These are phyloP conservation scores for Tympanoctomys barrerae DNA, from an alignment of 2,797 vertebrate species.

Conservation along the genomic window DNA sequence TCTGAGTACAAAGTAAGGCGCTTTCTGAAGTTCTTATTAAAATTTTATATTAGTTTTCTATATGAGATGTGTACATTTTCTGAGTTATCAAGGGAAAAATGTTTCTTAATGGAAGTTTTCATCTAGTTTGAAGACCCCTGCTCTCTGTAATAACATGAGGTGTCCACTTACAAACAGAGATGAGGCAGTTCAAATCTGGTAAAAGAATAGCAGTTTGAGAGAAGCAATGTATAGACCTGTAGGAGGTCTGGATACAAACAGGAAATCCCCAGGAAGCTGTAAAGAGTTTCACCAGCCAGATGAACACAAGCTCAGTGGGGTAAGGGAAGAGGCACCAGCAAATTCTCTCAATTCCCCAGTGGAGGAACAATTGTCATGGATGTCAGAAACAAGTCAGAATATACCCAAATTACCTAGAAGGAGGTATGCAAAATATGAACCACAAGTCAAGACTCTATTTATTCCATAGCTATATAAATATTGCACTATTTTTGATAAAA, in stretches of 20 bases:
- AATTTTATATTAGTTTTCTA: not conserved
- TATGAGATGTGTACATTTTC: not conserved
- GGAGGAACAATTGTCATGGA: not conserved
- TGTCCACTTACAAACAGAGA: not conserved
- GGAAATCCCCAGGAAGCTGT: not conserved
- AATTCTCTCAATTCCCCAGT: not conserved
- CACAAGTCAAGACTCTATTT: slow-evolving; percentile 46
- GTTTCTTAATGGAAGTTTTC: not conserved
- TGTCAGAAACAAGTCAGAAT: slow-evolving; percentile 58
- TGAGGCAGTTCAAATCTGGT: not conserved
- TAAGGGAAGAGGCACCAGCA: not conserved
- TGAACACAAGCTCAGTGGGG: not conserved
- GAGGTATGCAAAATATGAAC: slow-evolving; percentile 31
- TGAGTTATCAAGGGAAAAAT: not conserved
- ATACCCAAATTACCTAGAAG: slow-evolving; percentile 46
- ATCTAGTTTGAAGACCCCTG: not conserved
- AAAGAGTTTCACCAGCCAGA: not conserved
- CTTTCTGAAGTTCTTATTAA: not conserved
- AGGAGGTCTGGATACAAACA: slow-evolving; percentile 26
- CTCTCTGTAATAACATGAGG: not conserved
- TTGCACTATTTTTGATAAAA: slow-evolving; percentile 61
- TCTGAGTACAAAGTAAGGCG: not conserved
- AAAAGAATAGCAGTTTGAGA: not conserved
- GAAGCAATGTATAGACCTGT: fast-evolving
- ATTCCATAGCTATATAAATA: slow-evolving; percentile 54